Conservation (phyloP, 2,113 vertebrate species). For the Thunnus thynnus region DNA sequence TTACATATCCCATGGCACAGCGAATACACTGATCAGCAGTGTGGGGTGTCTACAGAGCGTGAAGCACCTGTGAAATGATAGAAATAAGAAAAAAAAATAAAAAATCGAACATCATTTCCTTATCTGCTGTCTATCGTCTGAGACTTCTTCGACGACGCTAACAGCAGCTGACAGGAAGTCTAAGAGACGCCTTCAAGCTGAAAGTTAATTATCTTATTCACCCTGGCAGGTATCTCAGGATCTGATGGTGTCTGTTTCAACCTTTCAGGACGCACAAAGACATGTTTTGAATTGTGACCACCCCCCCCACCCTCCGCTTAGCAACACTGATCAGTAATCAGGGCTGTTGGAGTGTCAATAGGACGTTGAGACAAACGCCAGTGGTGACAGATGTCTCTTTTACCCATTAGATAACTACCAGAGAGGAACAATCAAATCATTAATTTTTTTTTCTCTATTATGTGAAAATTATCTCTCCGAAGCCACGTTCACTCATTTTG, state of each 20-base stretch:
- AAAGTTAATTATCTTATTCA: slow-evolving; percentile 58
- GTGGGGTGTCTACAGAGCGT: not conserved
- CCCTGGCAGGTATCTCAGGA: slow-evolving; percentile 2
- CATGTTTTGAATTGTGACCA: slow-evolving; percentile 14
- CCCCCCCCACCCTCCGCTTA: not conserved
- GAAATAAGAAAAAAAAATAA: not conserved
- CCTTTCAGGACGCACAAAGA: slow-evolving; percentile 39
- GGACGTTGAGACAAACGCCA: not conserved
- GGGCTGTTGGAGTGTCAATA: slow-evolving; percentile 19
- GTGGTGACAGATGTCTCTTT: slow-evolving; percentile 18
- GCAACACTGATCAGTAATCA: slow-evolving; percentile 27
- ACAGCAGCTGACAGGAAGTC: slow-evolving; percentile 44
- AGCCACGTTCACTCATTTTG: not conserved
- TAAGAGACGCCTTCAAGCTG: slow-evolving; percentile 30
- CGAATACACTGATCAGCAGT: slow-evolving; percentile 5
- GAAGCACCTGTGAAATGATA: not conserved
- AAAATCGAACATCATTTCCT: slow-evolving; percentile 6
- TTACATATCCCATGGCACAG: not conserved
- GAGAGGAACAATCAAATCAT: slow-evolving; percentile 22
- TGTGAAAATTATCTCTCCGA: not conserved
- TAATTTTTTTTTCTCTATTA: not conserved
- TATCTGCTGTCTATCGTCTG: not conserved
- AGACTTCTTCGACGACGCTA: slow-evolving; percentile 11
- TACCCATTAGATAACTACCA: slow-evolving; percentile 5
- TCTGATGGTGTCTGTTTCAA: slow-evolving; percentile 29